Conservation (phyloP, 1,140 invertebrate species). For the Leptoteleia sp. region DNA sequence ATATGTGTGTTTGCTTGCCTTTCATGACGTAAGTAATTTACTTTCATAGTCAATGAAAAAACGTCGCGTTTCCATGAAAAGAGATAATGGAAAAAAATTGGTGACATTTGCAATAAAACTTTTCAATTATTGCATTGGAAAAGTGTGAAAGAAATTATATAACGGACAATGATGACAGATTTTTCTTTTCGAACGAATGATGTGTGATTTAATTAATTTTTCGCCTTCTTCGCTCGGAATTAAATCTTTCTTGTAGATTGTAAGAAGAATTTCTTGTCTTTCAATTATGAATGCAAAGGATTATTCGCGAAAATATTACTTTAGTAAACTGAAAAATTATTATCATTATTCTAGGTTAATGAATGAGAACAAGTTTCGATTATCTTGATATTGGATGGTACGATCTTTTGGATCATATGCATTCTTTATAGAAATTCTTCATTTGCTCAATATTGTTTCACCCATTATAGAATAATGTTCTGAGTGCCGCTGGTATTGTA, state of each 20-base stretch:
- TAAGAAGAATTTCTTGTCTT: neutral
- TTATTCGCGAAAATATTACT: too few relatives aligned
- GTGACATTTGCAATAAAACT: constrained; percentile 12
- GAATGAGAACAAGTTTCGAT: too few relatives aligned
- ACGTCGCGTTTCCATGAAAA: constrained; percentile 30
- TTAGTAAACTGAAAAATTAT: too few relatives aligned
- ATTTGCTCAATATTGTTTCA: constrained; percentile 31
- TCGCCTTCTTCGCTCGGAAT: neutral
- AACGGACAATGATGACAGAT: constrained; percentile 7
- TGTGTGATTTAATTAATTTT: constrained; percentile 11
- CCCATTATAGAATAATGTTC: constrained; percentile 34
- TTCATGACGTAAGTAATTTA: constrained; percentile 35
- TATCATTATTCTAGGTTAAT: too few relatives aligned
- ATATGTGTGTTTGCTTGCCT: constrained; percentile 34
- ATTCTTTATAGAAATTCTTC: constrained; percentile 11
- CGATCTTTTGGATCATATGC: neutral
- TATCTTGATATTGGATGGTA: neutral
- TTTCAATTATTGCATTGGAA: constrained; percentile 20
- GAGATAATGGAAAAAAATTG: constrained; percentile 26
- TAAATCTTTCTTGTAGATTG: neutral
- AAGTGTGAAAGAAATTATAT: constrained; percentile 12
- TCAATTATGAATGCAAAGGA: too few relatives aligned
- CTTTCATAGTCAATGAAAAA: constrained; percentile 22
- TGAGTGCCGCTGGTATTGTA: constrained; percentile 12
- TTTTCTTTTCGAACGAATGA: neutral